Conservation (phyloP, 2,113 vertebrate genomes). For the Garra rufa region DNA sequence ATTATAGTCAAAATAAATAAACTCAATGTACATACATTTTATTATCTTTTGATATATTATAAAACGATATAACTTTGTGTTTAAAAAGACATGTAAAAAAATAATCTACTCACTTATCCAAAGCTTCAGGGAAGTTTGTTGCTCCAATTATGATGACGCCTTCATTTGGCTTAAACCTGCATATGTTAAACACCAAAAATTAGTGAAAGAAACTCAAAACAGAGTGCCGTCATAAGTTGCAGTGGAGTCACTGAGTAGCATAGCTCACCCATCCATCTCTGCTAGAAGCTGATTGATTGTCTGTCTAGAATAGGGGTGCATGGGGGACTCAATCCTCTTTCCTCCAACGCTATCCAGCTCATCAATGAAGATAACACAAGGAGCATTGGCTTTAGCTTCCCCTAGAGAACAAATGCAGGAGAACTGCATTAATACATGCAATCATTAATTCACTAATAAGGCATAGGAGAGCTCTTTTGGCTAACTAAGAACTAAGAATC, state of each 20-base stretch:
- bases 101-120: conserved; percentile 89
- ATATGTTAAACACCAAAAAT: conserved; percentile 14
- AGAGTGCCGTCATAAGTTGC: not conserved
- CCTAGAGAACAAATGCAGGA: conserved; percentile 69
- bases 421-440: not conserved
- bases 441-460: not conserved
- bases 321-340: conserved; percentile 97
- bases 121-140: conserved; percentile 96
- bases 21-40: not conserved
- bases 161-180: conserved; percentile 96
- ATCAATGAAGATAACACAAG: conserved; percentile 98
- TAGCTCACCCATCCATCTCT: conserved; percentile 95
- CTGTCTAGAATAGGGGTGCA: conserved; percentile 98
- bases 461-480: not conserved
- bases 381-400: conserved; percentile 94
- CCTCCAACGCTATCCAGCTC: conserved; percentile 98
- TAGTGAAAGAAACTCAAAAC: not conserved
- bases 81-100: no score
- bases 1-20: no score
- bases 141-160: conserved; percentile 98
- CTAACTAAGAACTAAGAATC: not conserved
- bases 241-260: not conserved
- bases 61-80: no score
- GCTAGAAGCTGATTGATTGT: conserved; percentile 99
- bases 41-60: not conserved